Conservation (phyloP, 2,888 invertebrate species). For the Drosophila putrida region DNA sequence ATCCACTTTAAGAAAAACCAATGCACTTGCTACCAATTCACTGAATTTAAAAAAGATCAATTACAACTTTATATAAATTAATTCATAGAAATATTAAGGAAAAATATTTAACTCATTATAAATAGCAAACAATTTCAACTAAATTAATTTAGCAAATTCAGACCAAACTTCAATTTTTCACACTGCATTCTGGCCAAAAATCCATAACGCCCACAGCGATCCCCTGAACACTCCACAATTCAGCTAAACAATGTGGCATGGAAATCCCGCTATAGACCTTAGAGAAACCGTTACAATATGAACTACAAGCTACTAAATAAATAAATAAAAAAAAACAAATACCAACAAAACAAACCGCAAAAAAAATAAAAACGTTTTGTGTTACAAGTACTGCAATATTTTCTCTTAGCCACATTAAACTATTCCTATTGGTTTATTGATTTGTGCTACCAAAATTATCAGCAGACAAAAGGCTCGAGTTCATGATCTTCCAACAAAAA, state of each 20-base stretch:
- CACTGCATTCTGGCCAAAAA: slow-evolving; percentile 31
- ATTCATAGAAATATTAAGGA: not conserved
- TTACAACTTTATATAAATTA: not conserved
- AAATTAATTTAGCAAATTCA: not conserved
- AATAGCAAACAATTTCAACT: not conserved
- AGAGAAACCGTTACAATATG: slow-evolving; percentile 59
- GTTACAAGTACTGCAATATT: slow-evolving; percentile 61
- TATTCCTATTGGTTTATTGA: slow-evolving; percentile 71
- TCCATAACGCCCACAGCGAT: slow-evolving; percentile 33
- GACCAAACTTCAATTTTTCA: slow-evolving; percentile 10
- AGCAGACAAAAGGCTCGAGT: slow-evolving; percentile 61
- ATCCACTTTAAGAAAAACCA: slow-evolving; percentile 54
- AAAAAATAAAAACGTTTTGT: slow-evolving; percentile 43
- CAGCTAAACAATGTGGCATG: slow-evolving; percentile 20
- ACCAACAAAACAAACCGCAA: not conserved
- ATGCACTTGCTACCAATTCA: not conserved
- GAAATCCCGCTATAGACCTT: slow-evolving; percentile 22
- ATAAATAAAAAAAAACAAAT: not conserved
- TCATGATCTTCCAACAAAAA: slow-evolving; percentile 69
- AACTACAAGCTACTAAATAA: slow-evolving; percentile 50
- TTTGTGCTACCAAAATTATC: slow-evolving; percentile 78
- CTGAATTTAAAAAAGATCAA: not conserved
- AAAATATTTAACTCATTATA: not conserved
- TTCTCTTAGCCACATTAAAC: slow-evolving; percentile 61
- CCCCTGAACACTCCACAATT: not conserved